Evolutionary conservation across 2,888 invertebrate species (phyloP).

Genomic region (Liodrosophila aerea): DNA sequence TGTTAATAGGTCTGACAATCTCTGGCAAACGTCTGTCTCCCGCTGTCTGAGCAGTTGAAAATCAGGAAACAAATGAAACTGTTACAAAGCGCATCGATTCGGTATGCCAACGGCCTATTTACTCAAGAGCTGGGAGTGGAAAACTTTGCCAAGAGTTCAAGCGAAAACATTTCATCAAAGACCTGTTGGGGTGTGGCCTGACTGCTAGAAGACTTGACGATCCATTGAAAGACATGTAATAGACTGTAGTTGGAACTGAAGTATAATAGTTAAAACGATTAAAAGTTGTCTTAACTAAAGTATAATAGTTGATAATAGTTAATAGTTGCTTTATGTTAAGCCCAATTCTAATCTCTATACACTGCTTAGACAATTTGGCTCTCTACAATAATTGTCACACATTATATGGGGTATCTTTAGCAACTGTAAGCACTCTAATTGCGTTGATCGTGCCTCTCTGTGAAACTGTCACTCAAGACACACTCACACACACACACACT

Average conservation of each 20-base stretch:
- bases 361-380: slow-evolving; percentile 3
- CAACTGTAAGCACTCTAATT: slow-evolving; percentile 59
- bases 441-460: slow-evolving; percentile 51
- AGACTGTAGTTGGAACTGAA: no score
- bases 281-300: no score
- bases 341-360: slow-evolving; percentile 1
- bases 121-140: slow-evolving; percentile 16
- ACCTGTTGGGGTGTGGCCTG: slow-evolving; percentile 24
- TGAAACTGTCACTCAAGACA: slow-evolving; percentile 30
- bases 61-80: slow-evolving; percentile 67
- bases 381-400: slow-evolving; percentile 42
- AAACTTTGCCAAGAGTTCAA: slow-evolving; percentile 9
- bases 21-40: slow-evolving; percentile 31
- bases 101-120: slow-evolving; percentile 58
- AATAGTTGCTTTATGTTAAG: slow-evolving; percentile 1
- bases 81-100: slow-evolving; percentile 59
- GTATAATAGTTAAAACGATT: no score
- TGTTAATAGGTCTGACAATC: slow-evolving; percentile 68
- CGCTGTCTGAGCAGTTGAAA: slow-evolving; percentile 14
- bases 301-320: no score
- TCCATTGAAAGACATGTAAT: background rate
- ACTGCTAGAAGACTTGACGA: slow-evolving; percentile 1
- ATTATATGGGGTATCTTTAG: slow-evolving; percentile 37
- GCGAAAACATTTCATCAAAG: slow-evolving; percentile 3
- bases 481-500: slow-evolving; percentile 10